Conservation (phyloP, 2,113 vertebrate genomes). For the Petrocephalus microphthalmus region DNA sequence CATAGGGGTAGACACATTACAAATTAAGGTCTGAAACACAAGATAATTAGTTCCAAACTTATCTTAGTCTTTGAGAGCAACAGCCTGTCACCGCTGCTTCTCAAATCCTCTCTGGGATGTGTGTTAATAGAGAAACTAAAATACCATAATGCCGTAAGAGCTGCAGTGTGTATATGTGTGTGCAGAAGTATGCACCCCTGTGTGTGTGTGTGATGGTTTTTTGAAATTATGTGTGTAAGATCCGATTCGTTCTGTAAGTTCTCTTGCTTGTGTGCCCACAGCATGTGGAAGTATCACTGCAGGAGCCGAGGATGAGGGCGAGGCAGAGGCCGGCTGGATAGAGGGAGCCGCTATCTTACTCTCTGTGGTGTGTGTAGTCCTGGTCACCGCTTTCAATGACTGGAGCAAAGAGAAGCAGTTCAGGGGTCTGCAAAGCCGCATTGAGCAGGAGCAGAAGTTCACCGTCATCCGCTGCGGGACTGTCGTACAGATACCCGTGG, state of each 20-base stretch:
- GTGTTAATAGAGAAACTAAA: not conserved
- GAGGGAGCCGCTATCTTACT: constrained; percentile 76
- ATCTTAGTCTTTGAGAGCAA: constrained; percentile 11
- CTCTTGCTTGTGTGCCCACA: constrained; percentile 33
- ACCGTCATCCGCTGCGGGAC: constrained; percentile 66
- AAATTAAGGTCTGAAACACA: constrained; percentile 15
- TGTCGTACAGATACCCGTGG: constrained; percentile 76
- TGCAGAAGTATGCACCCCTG: not conserved
- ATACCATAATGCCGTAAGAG: not conserved
- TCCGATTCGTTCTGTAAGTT: not conserved
- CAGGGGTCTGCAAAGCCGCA: constrained; percentile 74
- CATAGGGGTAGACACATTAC: not conserved
- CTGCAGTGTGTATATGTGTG: not conserved
- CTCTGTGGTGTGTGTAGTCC: constrained; percentile 75
- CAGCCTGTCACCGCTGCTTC: not conserved
- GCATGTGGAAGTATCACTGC: constrained; percentile 62
- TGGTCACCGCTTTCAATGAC: constrained; percentile 79
- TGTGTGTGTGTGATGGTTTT: not conserved
- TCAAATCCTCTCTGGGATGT: not conserved
- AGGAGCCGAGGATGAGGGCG: constrained; percentile 68
- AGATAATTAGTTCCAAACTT: constrained; percentile 17
- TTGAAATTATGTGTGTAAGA: not conserved
- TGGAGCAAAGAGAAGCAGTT: constrained; percentile 84
- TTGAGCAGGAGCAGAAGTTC: constrained; percentile 79
- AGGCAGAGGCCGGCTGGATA: constrained; percentile 74